These are phyloP conservation scores for Nannobrachium achirus DNA, from an alignment of 2,113 vertebrate genomes.

Conservation along the genomic window DNA sequence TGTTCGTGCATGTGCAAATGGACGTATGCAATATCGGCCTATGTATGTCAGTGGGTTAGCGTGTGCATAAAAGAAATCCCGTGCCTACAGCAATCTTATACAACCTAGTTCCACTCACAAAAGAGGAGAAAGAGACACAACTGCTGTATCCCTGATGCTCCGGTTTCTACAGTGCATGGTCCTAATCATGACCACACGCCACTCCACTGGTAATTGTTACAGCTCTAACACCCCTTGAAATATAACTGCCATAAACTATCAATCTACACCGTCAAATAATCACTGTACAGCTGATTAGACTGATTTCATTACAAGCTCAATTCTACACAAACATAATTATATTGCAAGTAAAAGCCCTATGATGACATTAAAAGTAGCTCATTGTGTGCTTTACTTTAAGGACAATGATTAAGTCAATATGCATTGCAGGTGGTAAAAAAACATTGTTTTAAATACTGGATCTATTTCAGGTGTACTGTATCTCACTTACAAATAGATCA, in stretches of 20 bases:
- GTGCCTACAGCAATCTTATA: conserved; percentile 24
- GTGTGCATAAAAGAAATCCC: conserved; percentile 29
- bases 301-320: not conserved
- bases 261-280: not conserved
- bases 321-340: too few relatives aligned
- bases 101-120: conserved; percentile 33
- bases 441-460: too few relatives aligned
- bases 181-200: conserved; percentile 1
- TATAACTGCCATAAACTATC: not conserved
- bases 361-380: too few relatives aligned
- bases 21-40: conserved; percentile 47
- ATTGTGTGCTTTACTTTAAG: too few relatives aligned
- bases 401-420: too few relatives aligned
- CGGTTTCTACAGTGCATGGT: conserved; percentile 50
- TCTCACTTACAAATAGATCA: too few relatives aligned
- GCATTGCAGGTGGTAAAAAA: too few relatives aligned
- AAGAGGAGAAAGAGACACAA: conserved; percentile 32
- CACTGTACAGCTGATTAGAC: not conserved
- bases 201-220: conserved; percentile 9
- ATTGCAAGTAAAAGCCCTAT: too few relatives aligned
- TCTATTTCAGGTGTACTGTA: too few relatives aligned
- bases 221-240: too few relatives aligned
- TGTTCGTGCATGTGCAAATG: not conserved
- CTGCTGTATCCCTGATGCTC: conserved; percentile 20
- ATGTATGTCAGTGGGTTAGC: conserved; percentile 39